Conservation (phyloP, 2,888 invertebrate genomes). For the Mellilla xanthometata region DNA sequence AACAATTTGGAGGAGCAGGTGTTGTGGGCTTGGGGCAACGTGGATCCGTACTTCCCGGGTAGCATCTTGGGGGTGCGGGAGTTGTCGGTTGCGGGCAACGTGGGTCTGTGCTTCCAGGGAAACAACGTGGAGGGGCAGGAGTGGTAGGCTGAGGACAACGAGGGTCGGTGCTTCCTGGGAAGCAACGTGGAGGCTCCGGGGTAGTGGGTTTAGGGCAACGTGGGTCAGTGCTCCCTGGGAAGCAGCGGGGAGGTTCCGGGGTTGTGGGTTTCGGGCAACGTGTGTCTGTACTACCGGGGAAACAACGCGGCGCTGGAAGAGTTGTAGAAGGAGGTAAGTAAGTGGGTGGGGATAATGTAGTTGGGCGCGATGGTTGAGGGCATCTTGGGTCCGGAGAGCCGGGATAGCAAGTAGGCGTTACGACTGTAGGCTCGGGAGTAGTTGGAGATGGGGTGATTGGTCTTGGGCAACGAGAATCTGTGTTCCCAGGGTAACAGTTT, state of each 20-base stretch:
- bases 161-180: conserved; percentile 45
- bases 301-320: conserved; percentile 29
- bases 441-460: conserved; percentile 36
- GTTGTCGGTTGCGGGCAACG: conserved; percentile 38
- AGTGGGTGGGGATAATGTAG: conserved; percentile 28
- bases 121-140: conserved; percentile 29
- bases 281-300: conserved; percentile 47
- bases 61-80: conserved; percentile 32
- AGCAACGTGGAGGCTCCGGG: conserved; percentile 43
- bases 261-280: conserved; percentile 41
- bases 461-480: conserved; percentile 42
- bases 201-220: conserved; percentile 44
- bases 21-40: conserved; percentile 44
- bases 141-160: conserved; percentile 36
- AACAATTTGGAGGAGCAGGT: conserved; percentile 35
- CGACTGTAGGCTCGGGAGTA: conserved; percentile 35
- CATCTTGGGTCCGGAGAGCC: conserved; percentile 46
- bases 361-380: conserved; percentile 40
- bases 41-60: conserved; percentile 49
- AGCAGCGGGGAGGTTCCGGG: conserved; percentile 35
- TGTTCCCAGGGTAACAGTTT: conserved; percentile 39
- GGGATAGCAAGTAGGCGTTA: conserved; percentile 35
- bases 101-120: conserved; percentile 36
- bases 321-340: conserved; percentile 51
- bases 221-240: conserved; percentile 52